These are phyloP conservation scores for Galbula dea DNA, from an alignment of 2,113 vertebrate species.

Conservation along the genomic window DNA sequence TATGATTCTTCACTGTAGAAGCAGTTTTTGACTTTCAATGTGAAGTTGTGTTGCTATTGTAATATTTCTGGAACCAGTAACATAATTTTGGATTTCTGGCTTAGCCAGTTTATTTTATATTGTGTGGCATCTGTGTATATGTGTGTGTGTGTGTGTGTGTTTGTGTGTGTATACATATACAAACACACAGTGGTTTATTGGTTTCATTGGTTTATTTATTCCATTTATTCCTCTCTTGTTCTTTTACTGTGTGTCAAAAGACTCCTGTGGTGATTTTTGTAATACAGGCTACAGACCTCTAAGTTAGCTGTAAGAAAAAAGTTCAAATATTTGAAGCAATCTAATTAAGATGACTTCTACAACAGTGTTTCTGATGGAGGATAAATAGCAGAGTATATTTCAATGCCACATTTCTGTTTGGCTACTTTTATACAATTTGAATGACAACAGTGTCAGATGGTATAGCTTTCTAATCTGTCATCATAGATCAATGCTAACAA, in stretches of 20 bases:
- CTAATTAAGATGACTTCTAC: background rate
- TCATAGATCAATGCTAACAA: background rate
- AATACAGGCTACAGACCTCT: background rate
- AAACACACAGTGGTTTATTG: background rate
- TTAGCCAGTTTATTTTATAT: background rate
- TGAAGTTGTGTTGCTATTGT: background rate
- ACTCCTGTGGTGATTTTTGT: background rate
- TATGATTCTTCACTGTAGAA: background rate
- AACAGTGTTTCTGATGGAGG: background rate
- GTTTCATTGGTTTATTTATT: background rate
- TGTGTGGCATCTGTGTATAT: background rate
- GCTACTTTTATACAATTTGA: background rate
- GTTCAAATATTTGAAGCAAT: background rate
- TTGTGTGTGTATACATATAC: no score
- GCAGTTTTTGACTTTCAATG: background rate
- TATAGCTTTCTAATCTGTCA: background rate
- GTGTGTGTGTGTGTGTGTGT: fast-evolving
- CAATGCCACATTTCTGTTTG: background rate
- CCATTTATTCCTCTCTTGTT: background rate
- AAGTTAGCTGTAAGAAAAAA: background rate
- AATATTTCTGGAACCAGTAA: background rate
- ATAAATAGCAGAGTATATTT: background rate
- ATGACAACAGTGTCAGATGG: background rate
- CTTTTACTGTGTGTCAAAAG: background rate
- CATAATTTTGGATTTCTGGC: background rate